Evolutionary conservation across 2,888 invertebrate genomes (phyloP), one percentile per base, ranked within the genome.

Genomic region (Agrochola lychnidis): DNA sequence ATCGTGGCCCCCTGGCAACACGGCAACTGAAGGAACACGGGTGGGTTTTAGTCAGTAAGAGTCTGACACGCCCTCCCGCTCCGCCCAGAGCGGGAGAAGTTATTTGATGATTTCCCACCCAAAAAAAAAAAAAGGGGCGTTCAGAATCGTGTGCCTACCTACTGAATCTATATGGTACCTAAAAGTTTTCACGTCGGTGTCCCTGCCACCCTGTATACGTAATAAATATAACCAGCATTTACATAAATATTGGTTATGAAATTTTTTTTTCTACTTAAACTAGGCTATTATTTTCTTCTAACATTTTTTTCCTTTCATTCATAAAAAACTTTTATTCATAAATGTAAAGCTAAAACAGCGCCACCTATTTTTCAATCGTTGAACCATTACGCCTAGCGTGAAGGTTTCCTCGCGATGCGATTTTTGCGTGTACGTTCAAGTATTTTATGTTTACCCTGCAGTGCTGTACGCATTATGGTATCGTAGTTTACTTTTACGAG

Each of bases 291-390:
- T 30, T 59, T 25, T 30, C 10, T 30, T 59, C 9, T 6, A 45
- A 25, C 10, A n/a, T 10, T 45, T 4, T 68, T 12, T n/a, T n/a
- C 6, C 1, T 16, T 57, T 75, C 1, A 25, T 9, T 19, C 16
- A 40, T 25, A 5, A 25, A 25, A 10, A 51, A 25, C 0, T 2
- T 48, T 19, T n/a, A 2, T 19, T n/a, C 12, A 42, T 30, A 0
- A 78, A 12, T 0, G 0, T 9, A 22, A 36, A 30, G 3, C 40
- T 19, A 30, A 51, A 73, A 57, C 40, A 82, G n/a, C 73, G 84
- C 80, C 88, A 86, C 59, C 88, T 88, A 56, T 64, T 19, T 0
- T 1, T 40, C 0, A 25, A 4, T 1, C 9, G 6, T 7, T 2
- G 69, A 72, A 85, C 68, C 79, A 56, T 22, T 51, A 51, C 2